Evolutionary conservation across 2,888 invertebrate genomes (phyloP), one percentile per base, ranked within the genome.

Genomic region (Chloroclystis v-ata): DNA sequence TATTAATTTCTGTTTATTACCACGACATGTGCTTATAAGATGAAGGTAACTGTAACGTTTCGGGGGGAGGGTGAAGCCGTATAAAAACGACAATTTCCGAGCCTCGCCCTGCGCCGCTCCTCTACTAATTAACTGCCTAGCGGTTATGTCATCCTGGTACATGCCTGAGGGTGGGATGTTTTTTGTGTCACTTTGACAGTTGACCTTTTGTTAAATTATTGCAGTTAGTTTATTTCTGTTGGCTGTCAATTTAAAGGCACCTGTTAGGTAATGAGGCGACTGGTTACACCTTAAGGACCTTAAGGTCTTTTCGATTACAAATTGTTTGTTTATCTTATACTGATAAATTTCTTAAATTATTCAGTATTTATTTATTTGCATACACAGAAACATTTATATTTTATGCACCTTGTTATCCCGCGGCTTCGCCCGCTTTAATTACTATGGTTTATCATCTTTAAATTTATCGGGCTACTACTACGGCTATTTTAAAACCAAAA

Each of bases 31-130:
- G 80, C 71, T 77, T 78, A 75, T 75, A 81, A 82, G 79, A 79
- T 75, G 80, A 73, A 74, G 76, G 79, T 79, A 76, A 82, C 79
- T 81, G 76, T 81, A 78, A 75, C 77, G 77, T 81, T 80, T 78
- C 81, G 61, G 57, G 62, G 63, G 76, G 80, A 74, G 32, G 75
- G 80, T n/a, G n/a, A 82, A 81, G 77, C 83, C 85, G 75, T 87
- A 85, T 86, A 86, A 86, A 85, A 86, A 86, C 84, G 82, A 86
- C 86, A 83, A 85, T 85, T 85, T 84, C 86, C 84, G 74, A 83
- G 84, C 84, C 83, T 78, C 75, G 84, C 85, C 83, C 77, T 73
- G 32, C 32, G 32, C 35, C 81, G 76, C 85, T 82, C 74, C 73
- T 67, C 67, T 69, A 69, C 85, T 87, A 86, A 87, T 86, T 86